Evolutionary conservation across 1,140 invertebrate species (phyloP), one percentile per base, ranked within the genome.

Genomic region (Formica selysi): DNA sequence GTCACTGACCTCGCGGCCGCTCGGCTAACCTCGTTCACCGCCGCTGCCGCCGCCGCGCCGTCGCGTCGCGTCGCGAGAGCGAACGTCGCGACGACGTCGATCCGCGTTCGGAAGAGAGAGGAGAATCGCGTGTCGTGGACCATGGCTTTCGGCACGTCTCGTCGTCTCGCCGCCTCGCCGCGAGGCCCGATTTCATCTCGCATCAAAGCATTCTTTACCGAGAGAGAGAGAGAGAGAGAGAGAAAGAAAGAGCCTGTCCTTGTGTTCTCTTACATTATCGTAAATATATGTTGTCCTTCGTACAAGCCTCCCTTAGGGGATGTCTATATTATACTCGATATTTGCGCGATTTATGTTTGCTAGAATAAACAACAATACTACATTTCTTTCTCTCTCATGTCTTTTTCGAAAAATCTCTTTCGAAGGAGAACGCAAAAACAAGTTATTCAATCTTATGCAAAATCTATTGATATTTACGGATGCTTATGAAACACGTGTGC

Each of bases 1-100:
- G 91, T 92, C 91, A 91, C 84, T 93, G 92, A 93, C 91, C 92
- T 93, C 92, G 91, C 89, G 90, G 54, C 70, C 71, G 85, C 73
- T 89, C 84, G 86, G 86, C 86, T 86, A 90, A 87, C 89, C 86
- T 90, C 88, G 88, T 90, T 88, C 89, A 57, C 22, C 83, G 86
- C 64, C 87, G 74, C 86, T 85, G 38, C 22, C 83, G 86, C 64
- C 87, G 74, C 86, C 86, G 38, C 68, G 78, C 36, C 74, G 62
- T 74, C 62, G 62, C 74, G 81, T 78, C 41, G 29, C 81, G 81
- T 76, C 70, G 54, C 19, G 19, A 76, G 26, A 83, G 41, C 38
- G 29, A 84, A 73, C 51, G 36, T 57, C 61, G 64, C 62, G 74
- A 78, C 61, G 83, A 85, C 74, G 74, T 67, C 74, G 48, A 3